These are phyloP conservation scores for Tribolium freemani DNA, from an alignment of 2,888 invertebrate species.

Conservation along the genomic window DNA sequence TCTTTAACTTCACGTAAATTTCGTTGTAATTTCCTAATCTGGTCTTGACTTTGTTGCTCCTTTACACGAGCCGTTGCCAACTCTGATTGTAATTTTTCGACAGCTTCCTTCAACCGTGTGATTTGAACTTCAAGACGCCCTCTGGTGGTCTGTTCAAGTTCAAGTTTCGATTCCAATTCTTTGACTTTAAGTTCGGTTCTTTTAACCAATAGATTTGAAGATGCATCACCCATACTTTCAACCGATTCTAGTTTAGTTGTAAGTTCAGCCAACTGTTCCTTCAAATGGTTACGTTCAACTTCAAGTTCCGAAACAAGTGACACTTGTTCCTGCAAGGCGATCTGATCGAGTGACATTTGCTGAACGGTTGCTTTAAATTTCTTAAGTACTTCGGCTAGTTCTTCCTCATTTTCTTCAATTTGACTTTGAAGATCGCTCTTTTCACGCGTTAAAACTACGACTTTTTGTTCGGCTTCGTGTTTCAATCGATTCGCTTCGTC, in stretches of 20 bases:
- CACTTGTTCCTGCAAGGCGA: slow-evolving; percentile 84
- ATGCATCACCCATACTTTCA: slow-evolving; percentile 82
- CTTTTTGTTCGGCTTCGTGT: slow-evolving; percentile 86
- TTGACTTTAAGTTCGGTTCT: slow-evolving; percentile 87
- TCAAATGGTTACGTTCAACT: slow-evolving; percentile 82
- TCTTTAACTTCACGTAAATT: slow-evolving; percentile 83
- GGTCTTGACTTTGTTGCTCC: slow-evolving; percentile 85
- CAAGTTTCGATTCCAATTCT: slow-evolving; percentile 92
- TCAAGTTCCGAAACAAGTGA: slow-evolving; percentile 84
- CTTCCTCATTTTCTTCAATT: slow-evolving; percentile 94
- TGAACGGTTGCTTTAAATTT: slow-evolving; percentile 93
- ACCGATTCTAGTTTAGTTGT: slow-evolving; percentile 83
- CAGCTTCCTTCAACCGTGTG: slow-evolving; percentile 78
- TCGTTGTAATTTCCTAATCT: slow-evolving; percentile 80
- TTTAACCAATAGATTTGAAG: slow-evolving; percentile 80
- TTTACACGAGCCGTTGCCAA: slow-evolving; percentile 77
- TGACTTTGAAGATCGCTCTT: slow-evolving; percentile 86
- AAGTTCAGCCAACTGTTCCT: slow-evolving; percentile 85
- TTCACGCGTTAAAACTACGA: slow-evolving; percentile 80
- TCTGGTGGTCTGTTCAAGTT: slow-evolving; percentile 90
- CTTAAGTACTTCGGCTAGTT: slow-evolving; percentile 90
- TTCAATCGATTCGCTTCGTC: slow-evolving; percentile 83
- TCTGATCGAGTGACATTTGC: slow-evolving; percentile 89
- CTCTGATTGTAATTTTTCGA: slow-evolving; percentile 82
- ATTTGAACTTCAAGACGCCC: slow-evolving; percentile 86